Evolutionary conservation across 2,797 vertebrate genomes (phyloP), one percentile per base, ranked within the genome.

Genomic region (Onychomys leucogaster): DNA sequence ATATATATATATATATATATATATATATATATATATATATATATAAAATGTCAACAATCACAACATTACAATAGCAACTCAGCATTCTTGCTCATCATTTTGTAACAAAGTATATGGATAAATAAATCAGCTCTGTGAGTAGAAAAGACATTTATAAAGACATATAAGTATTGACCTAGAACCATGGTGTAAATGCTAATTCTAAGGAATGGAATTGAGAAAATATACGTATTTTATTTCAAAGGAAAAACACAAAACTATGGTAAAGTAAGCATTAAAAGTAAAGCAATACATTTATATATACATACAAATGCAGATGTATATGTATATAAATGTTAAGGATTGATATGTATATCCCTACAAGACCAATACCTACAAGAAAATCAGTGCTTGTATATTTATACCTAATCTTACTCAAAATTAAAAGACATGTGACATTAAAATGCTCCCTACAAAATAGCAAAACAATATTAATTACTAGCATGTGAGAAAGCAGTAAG

Each of bases 381-480:
- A 87, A 96, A 89, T 93, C 21, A 73, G 14, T 82, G 23, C 69
- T 73, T 91, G 34, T 73, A 57, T 86, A 90, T 57, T 65, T 91
- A 75, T 92, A 83, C 16, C 2, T 75, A 21, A 73, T 0, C 12
- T 61, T 85, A 89, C 34, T 94, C 63, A 2, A 86, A 81, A 91
- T 14, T n/a, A 61, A 83, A 90, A 69, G 11, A 55, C 9, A 29
- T 49, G 3, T 75, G 3, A n/a, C 6, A 67, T 96, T 89, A 93
- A 73, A 91, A 78, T 81, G 17, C 59, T 69, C 49, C 8, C 78
- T 81, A 67, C 25, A 41, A 77, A 77, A 77, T 23, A 87, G 25
- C 5, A 93, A 94, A 46, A 34, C 52, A 94, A 25, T 25, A 91
- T 61, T n/a, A 81, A 93, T 89, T 89, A 94, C 73, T 6, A 96